Percentiles rank a stretch among this genome's conserved stretches.
These are phyloP conservation scores for Boleophthalmus pectinirostris DNA, from an alignment of 2,113 vertebrate species.

Conservation along the genomic window DNA sequence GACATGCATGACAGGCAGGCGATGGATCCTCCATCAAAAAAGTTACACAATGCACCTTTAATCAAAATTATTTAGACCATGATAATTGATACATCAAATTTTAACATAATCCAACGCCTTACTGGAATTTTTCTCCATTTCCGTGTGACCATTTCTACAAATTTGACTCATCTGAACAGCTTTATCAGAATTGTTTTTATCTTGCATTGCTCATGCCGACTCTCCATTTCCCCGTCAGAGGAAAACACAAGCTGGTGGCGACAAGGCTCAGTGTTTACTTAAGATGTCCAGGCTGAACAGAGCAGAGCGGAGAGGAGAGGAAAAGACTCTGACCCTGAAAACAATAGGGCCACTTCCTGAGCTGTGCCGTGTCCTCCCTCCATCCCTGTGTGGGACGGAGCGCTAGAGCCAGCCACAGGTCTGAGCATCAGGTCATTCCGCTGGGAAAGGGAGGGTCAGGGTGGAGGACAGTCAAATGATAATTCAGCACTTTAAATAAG, in stretches of 20 bases:
- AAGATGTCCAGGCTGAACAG: constrained; percentile 39
- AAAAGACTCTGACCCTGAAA: constrained; percentile 70
- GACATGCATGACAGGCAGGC: too few relatives aligned
- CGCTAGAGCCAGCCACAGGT: constrained; percentile 55
- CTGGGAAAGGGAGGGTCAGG: constrained; percentile 23
- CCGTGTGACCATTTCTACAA: background rate
- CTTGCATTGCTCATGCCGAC: background rate
- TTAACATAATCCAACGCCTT: too few relatives aligned
- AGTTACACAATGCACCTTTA: too few relatives aligned
- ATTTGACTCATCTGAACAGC: background rate
- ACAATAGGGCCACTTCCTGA: constrained; percentile 80
- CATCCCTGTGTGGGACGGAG: constrained; percentile 7
- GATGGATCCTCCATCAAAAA: too few relatives aligned
- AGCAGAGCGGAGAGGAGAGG: constrained; percentile 49
- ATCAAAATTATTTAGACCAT: too few relatives aligned
- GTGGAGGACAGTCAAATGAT: constrained; percentile 39
- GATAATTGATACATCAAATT: too few relatives aligned
- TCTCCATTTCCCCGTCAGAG: constrained; percentile 6
- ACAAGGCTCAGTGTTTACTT: constrained; percentile 53
- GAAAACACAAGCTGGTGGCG: constrained; percentile 41
- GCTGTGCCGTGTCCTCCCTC: constrained; percentile 34
- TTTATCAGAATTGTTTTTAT: too few relatives aligned
- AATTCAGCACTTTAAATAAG: constrained; percentile 50
- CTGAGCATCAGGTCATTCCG: constrained; percentile 49
- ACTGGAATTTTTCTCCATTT: background rate